Conservation (phyloP, 2,113 vertebrate genomes). For the Megaceryle maxima region DNA sequence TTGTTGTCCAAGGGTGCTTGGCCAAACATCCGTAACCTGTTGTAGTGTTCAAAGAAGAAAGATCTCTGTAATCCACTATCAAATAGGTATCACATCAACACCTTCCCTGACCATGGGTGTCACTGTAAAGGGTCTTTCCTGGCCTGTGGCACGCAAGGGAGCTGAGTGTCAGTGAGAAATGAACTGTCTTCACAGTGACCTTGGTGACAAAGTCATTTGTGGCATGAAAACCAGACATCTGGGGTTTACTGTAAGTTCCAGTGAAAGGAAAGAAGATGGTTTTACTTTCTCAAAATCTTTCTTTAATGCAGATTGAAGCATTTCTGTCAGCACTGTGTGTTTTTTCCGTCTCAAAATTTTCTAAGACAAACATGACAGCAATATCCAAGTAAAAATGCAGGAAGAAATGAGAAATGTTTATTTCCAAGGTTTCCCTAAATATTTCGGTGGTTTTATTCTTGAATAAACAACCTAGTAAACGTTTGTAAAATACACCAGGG, state of each 20-base stretch:
- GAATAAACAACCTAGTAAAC: not conserved
- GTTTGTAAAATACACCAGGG: not conserved
- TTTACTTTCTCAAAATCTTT: not conserved
- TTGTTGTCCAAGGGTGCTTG: not conserved
- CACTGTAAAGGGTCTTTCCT: no score
- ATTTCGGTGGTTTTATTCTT: not conserved
- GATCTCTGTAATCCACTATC: not conserved
- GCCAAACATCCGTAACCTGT: not conserved
- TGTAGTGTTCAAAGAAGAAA: not conserved
- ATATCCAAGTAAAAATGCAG: not conserved
- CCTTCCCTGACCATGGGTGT: not conserved
- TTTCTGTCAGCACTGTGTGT: not conserved
- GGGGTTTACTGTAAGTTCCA: not conserved
- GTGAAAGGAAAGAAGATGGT: not conserved
- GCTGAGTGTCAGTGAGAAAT: not conserved
- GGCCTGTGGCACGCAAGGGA: accelerated
- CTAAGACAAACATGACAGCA: not conserved
- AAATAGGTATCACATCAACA: not conserved
- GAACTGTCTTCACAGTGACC: not conserved
- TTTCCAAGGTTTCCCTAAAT: not conserved
- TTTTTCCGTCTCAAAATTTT: not conserved
- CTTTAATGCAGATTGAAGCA: not conserved
- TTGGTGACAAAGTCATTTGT: not conserved
- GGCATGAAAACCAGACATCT: not conserved
- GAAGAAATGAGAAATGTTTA: not conserved